These are phyloP conservation scores for Cosmopolites sordidus DNA, from an alignment of 2,888 invertebrate genomes.

Conservation along the genomic window DNA sequence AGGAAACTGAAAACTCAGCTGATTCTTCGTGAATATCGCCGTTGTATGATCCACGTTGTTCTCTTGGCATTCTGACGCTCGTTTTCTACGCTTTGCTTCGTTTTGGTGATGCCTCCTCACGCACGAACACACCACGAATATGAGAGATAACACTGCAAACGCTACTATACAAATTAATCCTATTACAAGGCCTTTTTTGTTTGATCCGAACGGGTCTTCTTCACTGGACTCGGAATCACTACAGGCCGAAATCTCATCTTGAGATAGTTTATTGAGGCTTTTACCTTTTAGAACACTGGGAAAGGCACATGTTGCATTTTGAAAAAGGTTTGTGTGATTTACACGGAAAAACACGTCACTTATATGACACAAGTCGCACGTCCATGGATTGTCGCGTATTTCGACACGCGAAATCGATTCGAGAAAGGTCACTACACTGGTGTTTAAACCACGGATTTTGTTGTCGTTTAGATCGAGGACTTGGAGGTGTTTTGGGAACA, in stretches of 20 bases:
- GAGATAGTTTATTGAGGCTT: conserved; percentile 42
- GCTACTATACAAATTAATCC: conserved; percentile 51
- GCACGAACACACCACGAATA: conserved; percentile 58
- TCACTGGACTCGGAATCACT: conserved; percentile 50
- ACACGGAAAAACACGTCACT: conserved; percentile 56
- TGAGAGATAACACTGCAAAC: conserved; percentile 50
- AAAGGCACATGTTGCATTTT: conserved; percentile 56
- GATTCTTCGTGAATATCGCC: conserved; percentile 48
- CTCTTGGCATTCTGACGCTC: conserved; percentile 32
- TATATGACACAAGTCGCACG: conserved; percentile 63
- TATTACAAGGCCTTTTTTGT: conserved; percentile 50
- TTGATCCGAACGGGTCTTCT: conserved; percentile 45
- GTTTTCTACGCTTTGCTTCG: conserved; percentile 37
- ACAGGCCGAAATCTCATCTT: conserved; percentile 48
- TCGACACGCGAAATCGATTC: conserved; percentile 55
- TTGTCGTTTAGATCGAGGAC: conserved; percentile 72
- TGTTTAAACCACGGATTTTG: conserved; percentile 60
- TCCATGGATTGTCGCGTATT: conserved; percentile 63
- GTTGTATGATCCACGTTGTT: conserved; percentile 45
- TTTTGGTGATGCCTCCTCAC: conserved; percentile 56
- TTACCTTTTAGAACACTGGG: conserved; percentile 56
- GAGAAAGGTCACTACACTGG: conserved; percentile 55
- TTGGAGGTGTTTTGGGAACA: conserved; percentile 57
- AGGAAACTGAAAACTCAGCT: conserved; percentile 59
- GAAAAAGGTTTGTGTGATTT: conserved; percentile 54